Evolutionary conservation across 2,113 vertebrate species (phyloP).

Genomic region (Synchiropus splendidus): DNA sequence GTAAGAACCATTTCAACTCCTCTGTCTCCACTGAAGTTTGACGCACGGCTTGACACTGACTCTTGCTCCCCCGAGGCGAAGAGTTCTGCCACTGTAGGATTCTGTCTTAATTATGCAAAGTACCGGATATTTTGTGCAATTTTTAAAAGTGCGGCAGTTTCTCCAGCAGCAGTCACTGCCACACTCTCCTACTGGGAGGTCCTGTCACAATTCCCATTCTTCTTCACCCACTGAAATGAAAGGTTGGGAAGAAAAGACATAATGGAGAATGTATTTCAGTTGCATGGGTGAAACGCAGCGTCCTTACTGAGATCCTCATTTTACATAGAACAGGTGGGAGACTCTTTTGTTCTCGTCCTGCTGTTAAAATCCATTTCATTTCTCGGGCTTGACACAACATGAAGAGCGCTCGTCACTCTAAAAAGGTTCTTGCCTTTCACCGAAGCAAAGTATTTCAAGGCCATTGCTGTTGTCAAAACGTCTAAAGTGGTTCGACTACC

Average conservation of each 20-base stretch:
- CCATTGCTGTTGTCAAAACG: constrained; percentile 39
- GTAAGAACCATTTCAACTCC: constrained; percentile 12
- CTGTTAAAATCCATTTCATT: constrained; percentile 75
- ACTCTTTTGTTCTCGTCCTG: constrained; percentile 71
- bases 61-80: constrained; percentile 50
- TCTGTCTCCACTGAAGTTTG: constrained; percentile 47
- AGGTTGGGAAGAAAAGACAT: constrained; percentile 67
- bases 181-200: constrained; percentile 65
- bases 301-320: constrained; percentile 68
- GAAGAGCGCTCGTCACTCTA: constrained; percentile 54
- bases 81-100: constrained; percentile 60
- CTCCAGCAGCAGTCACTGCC: constrained; percentile 58
- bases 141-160: constrained; percentile 64
- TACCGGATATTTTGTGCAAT: constrained; percentile 65
- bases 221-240: constrained; percentile 65
- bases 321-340: constrained; percentile 72
- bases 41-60: constrained; percentile 57
- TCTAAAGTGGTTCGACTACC: constrained; percentile 47
- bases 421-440: constrained; percentile 41
- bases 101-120: constrained; percentile 68
- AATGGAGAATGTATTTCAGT: constrained; percentile 69
- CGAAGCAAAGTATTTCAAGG: constrained; percentile 40
- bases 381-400: constrained; percentile 60
- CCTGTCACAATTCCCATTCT: constrained; percentile 63
- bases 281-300: constrained; percentile 62